These are phyloP conservation scores for Creontiades dilutus DNA, from an alignment of 2,888 invertebrate species.

Conservation along the genomic window DNA sequence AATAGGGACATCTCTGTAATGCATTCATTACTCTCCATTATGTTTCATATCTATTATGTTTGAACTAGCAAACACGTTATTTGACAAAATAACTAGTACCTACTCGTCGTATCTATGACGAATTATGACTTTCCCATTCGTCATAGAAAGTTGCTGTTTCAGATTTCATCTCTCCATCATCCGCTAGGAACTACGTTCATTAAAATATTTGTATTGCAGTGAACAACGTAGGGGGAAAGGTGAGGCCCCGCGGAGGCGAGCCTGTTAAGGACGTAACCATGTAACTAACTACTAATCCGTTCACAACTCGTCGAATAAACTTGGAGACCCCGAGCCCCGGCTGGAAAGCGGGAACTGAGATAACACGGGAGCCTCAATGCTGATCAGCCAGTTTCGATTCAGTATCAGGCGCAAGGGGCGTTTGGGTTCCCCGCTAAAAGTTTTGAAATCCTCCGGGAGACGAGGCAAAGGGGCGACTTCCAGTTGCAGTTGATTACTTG, in stretches of 20 bases:
- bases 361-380: constrained; percentile 6
- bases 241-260: neutral
- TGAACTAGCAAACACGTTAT: too few relatives aligned
- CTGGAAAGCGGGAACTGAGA: constrained; percentile 5
- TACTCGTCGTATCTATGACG: too few relatives aligned
- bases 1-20: too few relatives aligned
- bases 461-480: constrained; percentile 29
- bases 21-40: too few relatives aligned
- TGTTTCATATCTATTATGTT: too few relatives aligned
- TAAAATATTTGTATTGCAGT: neutral
- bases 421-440: constrained; percentile 46
- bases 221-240: neutral
- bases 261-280: constrained; percentile 5
- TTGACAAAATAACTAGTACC: too few relatives aligned
- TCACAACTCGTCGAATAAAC: constrained; percentile 36
- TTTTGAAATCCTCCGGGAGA: constrained; percentile 44
- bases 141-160: too few relatives aligned
- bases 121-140: too few relatives aligned
- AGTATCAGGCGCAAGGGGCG: constrained; percentile 24
- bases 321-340: neutral
- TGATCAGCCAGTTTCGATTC: constrained; percentile 35
- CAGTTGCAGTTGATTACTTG: constrained; percentile 63
- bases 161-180: neutral
- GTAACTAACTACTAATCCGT: constrained; percentile 33
- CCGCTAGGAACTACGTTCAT: neutral